Evolutionary conservation across 2,888 invertebrate genomes (phyloP).

Genomic region (Leucophora obtusa): DNA sequence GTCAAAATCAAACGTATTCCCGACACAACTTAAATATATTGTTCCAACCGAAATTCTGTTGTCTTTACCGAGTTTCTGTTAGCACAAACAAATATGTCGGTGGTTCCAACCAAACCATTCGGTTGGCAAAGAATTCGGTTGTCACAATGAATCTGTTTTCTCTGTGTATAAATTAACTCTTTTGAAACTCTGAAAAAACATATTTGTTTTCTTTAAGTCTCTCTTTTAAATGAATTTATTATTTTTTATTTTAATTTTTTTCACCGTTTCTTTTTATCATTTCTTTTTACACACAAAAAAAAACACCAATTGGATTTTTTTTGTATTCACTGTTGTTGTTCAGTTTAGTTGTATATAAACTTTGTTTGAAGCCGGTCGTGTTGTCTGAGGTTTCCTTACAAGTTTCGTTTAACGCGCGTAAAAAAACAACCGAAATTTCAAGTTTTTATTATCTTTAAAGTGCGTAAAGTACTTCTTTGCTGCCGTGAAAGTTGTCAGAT

Average conservation of each 20-base stretch:
- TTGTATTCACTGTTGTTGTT: slow-evolving; percentile 22
- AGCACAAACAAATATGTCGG: too few relatives aligned
- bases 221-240: slow-evolving; percentile 38
- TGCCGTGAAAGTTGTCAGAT: slow-evolving; percentile 54
- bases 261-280: slow-evolving; percentile 4
- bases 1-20: too few relatives aligned
- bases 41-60: too few relatives aligned
- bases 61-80: too few relatives aligned
- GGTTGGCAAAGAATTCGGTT: too few relatives aligned
- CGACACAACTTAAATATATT: too few relatives aligned
- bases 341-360: slow-evolving; percentile 55
- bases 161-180: not conserved
- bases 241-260: slow-evolving; percentile 31
- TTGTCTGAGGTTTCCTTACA: not conserved
- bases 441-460: not conserved
- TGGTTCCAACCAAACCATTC: too few relatives aligned
- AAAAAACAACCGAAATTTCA: not conserved
- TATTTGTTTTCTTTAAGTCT: slow-evolving; percentile 35
- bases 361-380: slow-evolving; percentile 57
- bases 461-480: slow-evolving; percentile 24
- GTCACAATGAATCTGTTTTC: too few relatives aligned
- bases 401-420: not conserved
- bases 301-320: slow-evolving; percentile 4
- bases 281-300: slow-evolving; percentile 18
- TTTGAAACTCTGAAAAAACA: slow-evolving; percentile 5